phyloP scores from a whole-genome alignment of 1,140 invertebrate species.

The Popillia japonica region DNA sequence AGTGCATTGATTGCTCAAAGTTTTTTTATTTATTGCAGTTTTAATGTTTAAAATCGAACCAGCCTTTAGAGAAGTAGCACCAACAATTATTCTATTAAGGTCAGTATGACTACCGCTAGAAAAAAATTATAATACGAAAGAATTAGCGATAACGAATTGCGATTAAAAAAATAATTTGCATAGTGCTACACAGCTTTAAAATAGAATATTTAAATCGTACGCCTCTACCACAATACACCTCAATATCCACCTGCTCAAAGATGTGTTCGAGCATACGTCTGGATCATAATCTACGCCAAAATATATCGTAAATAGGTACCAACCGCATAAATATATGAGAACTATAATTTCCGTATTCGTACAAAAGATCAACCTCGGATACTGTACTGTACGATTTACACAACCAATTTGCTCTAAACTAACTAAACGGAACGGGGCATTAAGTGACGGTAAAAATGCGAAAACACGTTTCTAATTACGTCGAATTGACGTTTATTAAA shows the following conservation, averaged over 20 bases:
- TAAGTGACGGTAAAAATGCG: not conserved
- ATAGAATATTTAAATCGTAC: too few relatives aligned
- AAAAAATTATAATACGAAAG: too few relatives aligned
- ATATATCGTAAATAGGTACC: not conserved
- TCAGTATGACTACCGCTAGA: too few relatives aligned
- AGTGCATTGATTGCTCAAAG: too few relatives aligned
- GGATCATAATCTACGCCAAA: too few relatives aligned
- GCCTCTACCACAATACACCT: not conserved
- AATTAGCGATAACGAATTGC: too few relatives aligned
- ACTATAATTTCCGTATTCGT: not conserved
- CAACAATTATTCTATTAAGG: too few relatives aligned
- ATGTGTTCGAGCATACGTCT: not conserved
- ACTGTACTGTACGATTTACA: not conserved
- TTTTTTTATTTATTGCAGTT: too few relatives aligned
- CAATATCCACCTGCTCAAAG: not conserved
- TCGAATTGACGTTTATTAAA: slow-evolving; percentile 21
- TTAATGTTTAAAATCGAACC: too few relatives aligned
- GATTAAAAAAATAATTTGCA: too few relatives aligned
- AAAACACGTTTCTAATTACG: slow-evolving; percentile 25
- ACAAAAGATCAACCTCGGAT: not conserved
- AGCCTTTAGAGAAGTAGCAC: too few relatives aligned
- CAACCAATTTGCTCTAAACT: not conserved
- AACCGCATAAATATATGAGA: not conserved
- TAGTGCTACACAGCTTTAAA: too few relatives aligned
- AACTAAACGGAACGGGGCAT: not conserved